Evolutionary conservation across 1,140 invertebrate species (phyloP).

Genomic region (Plutomurus gul): DNA sequence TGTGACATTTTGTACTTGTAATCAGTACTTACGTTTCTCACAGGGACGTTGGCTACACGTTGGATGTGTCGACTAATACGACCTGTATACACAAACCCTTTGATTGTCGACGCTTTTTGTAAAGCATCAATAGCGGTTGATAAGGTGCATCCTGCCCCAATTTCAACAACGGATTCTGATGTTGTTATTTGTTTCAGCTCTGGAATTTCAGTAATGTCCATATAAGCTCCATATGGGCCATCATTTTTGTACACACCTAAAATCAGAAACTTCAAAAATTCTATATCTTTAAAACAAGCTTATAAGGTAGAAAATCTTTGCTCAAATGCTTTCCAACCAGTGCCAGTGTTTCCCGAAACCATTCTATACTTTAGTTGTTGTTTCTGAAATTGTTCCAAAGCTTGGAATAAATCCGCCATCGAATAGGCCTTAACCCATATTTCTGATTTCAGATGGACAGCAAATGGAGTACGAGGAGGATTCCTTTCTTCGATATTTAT

Average conservation of each 20-base stretch:
- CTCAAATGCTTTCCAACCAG: background rate
- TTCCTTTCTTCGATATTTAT: no score
- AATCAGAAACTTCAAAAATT: background rate
- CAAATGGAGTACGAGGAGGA: no score
- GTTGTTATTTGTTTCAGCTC: conserved; percentile 61
- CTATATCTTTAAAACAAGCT: background rate
- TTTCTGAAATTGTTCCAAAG: no score
- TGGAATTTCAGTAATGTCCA: conserved; percentile 71
- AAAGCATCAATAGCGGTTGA: conserved; percentile 69
- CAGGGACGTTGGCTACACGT: conserved; percentile 55
- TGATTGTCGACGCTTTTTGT: conserved; percentile 39
- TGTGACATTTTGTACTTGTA: no score
- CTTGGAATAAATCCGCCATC: no score
- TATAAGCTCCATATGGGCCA: conserved; percentile 63
- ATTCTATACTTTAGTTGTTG: no score
- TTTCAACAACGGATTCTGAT: background rate
- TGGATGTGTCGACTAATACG: conserved; percentile 55
- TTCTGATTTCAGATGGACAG: no score
- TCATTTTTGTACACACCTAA: conserved; percentile 66
- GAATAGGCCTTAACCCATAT: no score
- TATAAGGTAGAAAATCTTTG: background rate
- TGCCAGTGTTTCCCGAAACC: background rate
- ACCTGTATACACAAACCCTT: conserved; percentile 53
- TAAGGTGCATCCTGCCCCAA: conserved; percentile 68
- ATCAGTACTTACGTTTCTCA: conserved; percentile 57